Evolutionary conservation across 2,888 invertebrate genomes (phyloP), one percentile per base, ranked within the genome.

Genomic region (Rhyacophila evoluta): DNA sequence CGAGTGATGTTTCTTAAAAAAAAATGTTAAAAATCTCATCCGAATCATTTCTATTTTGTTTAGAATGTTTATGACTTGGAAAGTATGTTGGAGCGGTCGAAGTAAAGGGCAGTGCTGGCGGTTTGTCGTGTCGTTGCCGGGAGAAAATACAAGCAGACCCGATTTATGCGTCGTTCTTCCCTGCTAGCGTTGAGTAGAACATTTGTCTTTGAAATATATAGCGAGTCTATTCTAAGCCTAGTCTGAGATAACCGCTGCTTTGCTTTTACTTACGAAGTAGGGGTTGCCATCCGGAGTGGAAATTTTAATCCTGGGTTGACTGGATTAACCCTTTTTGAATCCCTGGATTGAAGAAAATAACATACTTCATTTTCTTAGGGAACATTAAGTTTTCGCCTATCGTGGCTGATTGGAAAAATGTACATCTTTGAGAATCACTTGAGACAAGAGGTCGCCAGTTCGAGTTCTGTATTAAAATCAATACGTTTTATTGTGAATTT

Each of bases 151-250:
- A 68, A 69, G 75, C 25, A n/a, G 28, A 27, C 11, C 27, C 37
- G 70, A 76, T 76, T 76, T 76, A 76, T 76, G 76, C 29, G 76
- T 72, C 12, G 76, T 76, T 71, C 76, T 41, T 76, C 72, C 71
- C 41, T 38, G 71, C 19, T 71, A 76, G 67, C 71, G 76, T 76
- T 76, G 28, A 76, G 12, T 10, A 76, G 41, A 41, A 72, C 71
- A 72, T 76, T 76, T 76, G 76, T 76, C 76, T 76, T 41, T n/a
- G 36, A 68, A 69, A 75, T 75, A 37, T 75, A 75, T 37, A 38
- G 36, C 75, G 69, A 68, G 27, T 37, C 69, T 75, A 36, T 69
- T 29, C 25, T 29, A 33, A 33, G 69, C 69, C 29, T 28, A 33
- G 29, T 28, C 69, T n/a, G 29, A 69, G 29, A 69, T 33, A 33